These are phyloP conservation scores for Rousettus leschenaultii DNA, from an alignment of 2,113 vertebrate genomes.

Conservation along the genomic window DNA sequence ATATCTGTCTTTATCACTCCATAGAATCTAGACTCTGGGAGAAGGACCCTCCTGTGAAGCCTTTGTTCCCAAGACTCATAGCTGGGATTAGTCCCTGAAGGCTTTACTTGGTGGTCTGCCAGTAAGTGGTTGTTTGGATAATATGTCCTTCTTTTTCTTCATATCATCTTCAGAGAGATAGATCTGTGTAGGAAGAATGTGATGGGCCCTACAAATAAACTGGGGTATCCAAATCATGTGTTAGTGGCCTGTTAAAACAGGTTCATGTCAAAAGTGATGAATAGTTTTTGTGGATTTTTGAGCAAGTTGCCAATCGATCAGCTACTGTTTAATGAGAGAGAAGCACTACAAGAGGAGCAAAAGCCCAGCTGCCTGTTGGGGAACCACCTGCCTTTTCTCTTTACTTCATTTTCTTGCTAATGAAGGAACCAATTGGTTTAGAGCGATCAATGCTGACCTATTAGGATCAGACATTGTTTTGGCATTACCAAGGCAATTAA, in stretches of 20 bases:
- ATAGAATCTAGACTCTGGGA: background rate
- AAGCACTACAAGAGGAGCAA: conserved; percentile 71
- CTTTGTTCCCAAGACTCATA: background rate
- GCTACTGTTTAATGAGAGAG: conserved; percentile 78
- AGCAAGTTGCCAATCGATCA: conserved; percentile 79
- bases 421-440: conserved; percentile 84
- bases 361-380: conserved; percentile 73
- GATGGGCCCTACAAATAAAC: conserved; percentile 61
- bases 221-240: conserved; percentile 66
- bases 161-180: background rate
- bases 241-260: conserved; percentile 74
- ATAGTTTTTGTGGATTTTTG: conserved; percentile 82
- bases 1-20: background rate
- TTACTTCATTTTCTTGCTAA: conserved; percentile 83
- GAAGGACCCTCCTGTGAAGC: background rate
- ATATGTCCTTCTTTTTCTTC: background rate
- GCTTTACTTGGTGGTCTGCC: background rate
- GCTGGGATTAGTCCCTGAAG: background rate
- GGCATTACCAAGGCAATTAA: conserved; percentile 82
- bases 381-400: conserved; percentile 81
- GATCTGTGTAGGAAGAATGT: background rate
- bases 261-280: conserved; percentile 79
- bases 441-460: conserved; percentile 82
- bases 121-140: background rate
- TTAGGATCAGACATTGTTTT: conserved; percentile 80